Evolutionary conservation across 1,140 invertebrate genomes (phyloP), one percentile per base, ranked within the genome.

Genomic region (Tetramorium parvispinum): DNA sequence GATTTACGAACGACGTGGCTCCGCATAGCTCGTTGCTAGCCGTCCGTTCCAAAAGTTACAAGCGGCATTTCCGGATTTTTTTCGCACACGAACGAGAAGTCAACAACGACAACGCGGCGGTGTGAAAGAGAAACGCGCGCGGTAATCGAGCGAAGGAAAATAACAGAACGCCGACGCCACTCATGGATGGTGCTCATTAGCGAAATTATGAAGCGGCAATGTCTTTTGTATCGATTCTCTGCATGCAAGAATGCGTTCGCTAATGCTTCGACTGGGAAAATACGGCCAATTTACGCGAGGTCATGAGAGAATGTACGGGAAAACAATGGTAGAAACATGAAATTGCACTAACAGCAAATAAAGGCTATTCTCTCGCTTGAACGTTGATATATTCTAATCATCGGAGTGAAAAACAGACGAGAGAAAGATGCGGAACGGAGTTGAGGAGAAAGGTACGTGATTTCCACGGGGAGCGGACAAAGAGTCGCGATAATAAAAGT

Each of bases 301-400:
- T 66, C 66, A 32, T n/a, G 13, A 82, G 37, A 57, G 59, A 68
- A 63, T 73, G 57, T 49, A 43, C 59, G 51, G 68, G 24, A 66
- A 55, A 61, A 68, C 71, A 89, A 88, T 86, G 87, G 85, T 75
- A 85, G 77, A 89, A 92, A 87, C 40, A 76, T 70, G 78, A 89
- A 91, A 90, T 89, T 91, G 86, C 87, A 77, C 89, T 86, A 53
- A 43, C 43, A 85, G 66, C 87, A 87, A 59, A 55, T 46, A 40
- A 81, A 81, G 5, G 43, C 51, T 40, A 5, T 43, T 40, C n/a
- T 71, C n/a, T 37, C 51, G 46, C 71, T 73, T 65, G 53, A 85
- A 49, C 71, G 85, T 91, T 89, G 66, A 92, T 91, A 88, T 91
- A 89, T 92, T 82, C 86, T 91, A 91, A 92, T 92, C 87, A 91